Conservation (phyloP, 1,140 invertebrate genomes). For the Drosophila sp. region DNA sequence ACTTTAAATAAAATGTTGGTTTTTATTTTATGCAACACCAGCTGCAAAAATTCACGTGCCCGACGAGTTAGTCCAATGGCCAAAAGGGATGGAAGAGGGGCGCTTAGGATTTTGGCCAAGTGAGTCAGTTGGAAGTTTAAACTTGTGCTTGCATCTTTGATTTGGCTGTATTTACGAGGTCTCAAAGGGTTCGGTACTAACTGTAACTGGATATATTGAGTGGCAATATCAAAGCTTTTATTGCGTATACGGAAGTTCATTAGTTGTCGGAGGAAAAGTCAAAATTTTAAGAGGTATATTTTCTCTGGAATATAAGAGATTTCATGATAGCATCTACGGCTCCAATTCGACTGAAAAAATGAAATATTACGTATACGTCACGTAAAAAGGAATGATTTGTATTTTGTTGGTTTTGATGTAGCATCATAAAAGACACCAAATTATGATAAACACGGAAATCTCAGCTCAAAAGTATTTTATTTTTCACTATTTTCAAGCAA, state of each 20-base stretch:
- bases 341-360: no score
- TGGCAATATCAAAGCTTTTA: background rate
- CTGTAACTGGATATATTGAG: background rate
- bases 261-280: background rate
- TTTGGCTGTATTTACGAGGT: slow-evolving; percentile 48
- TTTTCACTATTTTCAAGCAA: no score
- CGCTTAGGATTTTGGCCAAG: slow-evolving; percentile 28
- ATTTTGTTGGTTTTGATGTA: no score
- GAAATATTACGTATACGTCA: no score
- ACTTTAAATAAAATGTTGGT: slow-evolving; percentile 77
- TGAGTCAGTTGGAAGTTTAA: slow-evolving; percentile 14
- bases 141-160: slow-evolving; percentile 53
- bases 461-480: no score
- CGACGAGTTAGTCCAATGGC: background rate
- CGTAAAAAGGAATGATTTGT: no score
- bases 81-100: no score
- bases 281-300: no score
- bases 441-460: no score
- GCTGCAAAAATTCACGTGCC: slow-evolving; percentile 47
- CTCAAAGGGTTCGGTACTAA: slow-evolving; percentile 2
- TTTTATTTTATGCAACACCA: slow-evolving; percentile 74
- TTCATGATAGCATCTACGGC: no score
- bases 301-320: no score
- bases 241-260: background rate
- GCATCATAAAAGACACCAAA: no score